phyloP scores from a whole-genome alignment of 2,888 invertebrate species.

The Hemithea aestivaria region DNA sequence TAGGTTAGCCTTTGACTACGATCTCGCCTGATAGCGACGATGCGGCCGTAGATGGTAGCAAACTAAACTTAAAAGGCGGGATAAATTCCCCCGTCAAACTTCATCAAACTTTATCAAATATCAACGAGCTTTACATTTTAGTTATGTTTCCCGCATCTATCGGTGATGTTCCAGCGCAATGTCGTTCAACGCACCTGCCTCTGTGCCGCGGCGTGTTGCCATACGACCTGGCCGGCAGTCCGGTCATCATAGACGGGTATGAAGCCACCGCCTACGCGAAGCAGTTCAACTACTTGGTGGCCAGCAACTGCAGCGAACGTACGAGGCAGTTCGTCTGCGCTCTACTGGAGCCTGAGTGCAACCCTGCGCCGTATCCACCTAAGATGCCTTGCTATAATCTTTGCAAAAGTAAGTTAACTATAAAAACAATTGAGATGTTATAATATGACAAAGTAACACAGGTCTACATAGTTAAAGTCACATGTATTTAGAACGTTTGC shows the following conservation, averaged over 20 bases:
- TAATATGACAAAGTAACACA: too few relatives aligned
- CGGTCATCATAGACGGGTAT: slow-evolving; percentile 55
- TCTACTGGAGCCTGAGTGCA: slow-evolving; percentile 83
- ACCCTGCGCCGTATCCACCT: slow-evolving; percentile 76
- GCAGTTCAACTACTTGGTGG: slow-evolving; percentile 79
- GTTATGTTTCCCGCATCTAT: slow-evolving; percentile 4
- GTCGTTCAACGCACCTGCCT: slow-evolving; percentile 71
- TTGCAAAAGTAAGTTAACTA: slow-evolving; percentile 78
- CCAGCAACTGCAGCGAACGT: slow-evolving; percentile 82
- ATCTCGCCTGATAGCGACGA: too few relatives aligned
- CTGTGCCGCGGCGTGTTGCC: slow-evolving; percentile 83
- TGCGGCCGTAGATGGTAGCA: too few relatives aligned
- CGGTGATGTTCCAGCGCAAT: slow-evolving; percentile 61
- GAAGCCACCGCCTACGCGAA: slow-evolving; percentile 65
- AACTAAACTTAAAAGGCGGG: too few relatives aligned
- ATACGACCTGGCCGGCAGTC: slow-evolving; percentile 80
- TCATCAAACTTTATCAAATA: too few relatives aligned
- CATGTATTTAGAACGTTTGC: too few relatives aligned
- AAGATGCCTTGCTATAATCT: slow-evolving; percentile 82
- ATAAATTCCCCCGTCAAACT: too few relatives aligned
- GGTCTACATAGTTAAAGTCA: too few relatives aligned
- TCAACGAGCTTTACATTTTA: too few relatives aligned
- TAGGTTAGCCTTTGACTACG: too few relatives aligned
- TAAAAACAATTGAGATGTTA: neutral
- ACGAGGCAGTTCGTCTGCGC: slow-evolving; percentile 81